A percentile compares a stretch with the other conserved stretches of the same genome.
Conservation (phyloP, 2,888 invertebrate genomes). For the Neria commutata region DNA sequence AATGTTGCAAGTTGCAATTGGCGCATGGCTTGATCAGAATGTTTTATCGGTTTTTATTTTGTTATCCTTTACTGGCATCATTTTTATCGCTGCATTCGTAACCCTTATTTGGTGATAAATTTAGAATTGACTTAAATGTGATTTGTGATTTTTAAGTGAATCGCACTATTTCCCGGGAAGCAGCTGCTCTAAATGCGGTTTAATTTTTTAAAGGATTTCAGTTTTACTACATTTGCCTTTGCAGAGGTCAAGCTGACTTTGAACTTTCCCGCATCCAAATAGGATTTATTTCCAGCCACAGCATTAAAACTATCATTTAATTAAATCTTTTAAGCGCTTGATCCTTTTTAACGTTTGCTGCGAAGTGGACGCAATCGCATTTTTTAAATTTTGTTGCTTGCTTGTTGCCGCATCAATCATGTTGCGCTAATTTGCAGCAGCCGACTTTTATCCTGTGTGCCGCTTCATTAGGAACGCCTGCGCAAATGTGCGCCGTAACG, state of each 20-base stretch:
- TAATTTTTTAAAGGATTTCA: neutral
- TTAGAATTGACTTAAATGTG: constrained; percentile 6
- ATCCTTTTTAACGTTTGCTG: neutral
- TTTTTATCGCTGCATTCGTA: no score
- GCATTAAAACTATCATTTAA: constrained; percentile 40
- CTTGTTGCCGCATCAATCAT: constrained; percentile 21
- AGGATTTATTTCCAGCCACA: no score
- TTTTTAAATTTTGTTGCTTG: neutral
- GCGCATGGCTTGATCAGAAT: no score
- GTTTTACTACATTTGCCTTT: neutral
- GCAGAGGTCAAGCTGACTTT: neutral
- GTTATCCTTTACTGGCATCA: no score
- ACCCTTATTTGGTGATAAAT: constrained; percentile 7
- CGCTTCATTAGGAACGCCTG: constrained; percentile 10
- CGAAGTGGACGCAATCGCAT: neutral
- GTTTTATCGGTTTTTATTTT: no score
- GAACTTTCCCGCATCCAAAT: neutral
- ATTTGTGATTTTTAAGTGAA: constrained; percentile 20
- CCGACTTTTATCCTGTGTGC: neutral
- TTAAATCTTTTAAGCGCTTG: constrained; percentile 28
- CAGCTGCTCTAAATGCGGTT: neutral
- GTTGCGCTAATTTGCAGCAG: constrained; percentile 14
- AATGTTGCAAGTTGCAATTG: no score
- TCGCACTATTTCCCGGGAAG: neutral
- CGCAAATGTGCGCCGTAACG: neutral